Evolutionary conservation across 2,113 vertebrate species (phyloP).

Genomic region (Chauna torquata): DNA sequence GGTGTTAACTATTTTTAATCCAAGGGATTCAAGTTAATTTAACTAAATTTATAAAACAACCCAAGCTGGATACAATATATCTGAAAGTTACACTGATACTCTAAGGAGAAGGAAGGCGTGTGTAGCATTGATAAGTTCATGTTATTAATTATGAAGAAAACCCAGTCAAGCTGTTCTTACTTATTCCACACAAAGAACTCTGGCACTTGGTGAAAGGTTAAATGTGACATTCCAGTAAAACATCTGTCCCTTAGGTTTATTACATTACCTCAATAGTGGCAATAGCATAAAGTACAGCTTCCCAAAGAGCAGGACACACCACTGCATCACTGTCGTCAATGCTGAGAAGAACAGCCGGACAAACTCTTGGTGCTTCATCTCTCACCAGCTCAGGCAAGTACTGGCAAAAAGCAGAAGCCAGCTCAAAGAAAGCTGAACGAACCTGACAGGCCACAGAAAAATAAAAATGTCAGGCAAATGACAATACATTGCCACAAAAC

Average conservation of each 20-base stretch:
- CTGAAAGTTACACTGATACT: not conserved
- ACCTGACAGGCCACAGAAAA: conserved; percentile 75
- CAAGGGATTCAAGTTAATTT: not conserved
- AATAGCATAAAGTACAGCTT: conserved; percentile 87
- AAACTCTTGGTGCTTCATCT: conserved; percentile 83
- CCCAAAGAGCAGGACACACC: conserved; percentile 92
- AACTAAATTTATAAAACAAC: not conserved
- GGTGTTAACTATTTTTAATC: not conserved
- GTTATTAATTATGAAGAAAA: not conserved
- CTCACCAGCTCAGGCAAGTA: conserved; percentile 81
- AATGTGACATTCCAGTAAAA: not conserved
- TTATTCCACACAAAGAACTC: not conserved
- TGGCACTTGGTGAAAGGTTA: not conserved
- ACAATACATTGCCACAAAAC: not conserved
- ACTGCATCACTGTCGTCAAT: conserved; percentile 92
- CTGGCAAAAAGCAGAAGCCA: conserved; percentile 87
- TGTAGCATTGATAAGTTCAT: not conserved
- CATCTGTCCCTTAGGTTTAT: not conserved
- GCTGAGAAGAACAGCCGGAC: conserved; percentile 88
- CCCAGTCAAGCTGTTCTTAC: not conserved
- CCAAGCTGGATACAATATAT: not conserved
- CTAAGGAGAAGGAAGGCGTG: not conserved
- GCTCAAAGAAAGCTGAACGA: conserved; percentile 92
- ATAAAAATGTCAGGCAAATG: not conserved
- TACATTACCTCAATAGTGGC: conserved; percentile 83